phyloP scores from a whole-genome alignment of 2,888 invertebrate species.

The Phasia obesa region DNA sequence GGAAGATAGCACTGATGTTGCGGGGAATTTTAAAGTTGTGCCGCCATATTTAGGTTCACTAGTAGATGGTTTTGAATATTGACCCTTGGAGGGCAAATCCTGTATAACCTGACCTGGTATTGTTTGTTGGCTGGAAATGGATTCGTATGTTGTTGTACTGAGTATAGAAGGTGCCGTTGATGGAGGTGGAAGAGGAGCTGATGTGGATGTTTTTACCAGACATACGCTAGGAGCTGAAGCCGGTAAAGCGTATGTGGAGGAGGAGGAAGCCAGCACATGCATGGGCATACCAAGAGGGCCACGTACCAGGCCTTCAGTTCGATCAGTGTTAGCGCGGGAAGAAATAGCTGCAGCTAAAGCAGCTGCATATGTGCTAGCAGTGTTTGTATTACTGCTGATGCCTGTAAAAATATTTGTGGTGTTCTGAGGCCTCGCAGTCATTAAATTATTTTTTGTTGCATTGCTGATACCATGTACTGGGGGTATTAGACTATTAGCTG shows the following conservation, averaged over 20 bases:
- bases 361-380: conserved; percentile 77
- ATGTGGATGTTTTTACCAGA: conserved; percentile 76
- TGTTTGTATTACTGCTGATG: conserved; percentile 72
- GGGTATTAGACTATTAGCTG: conserved; percentile 70
- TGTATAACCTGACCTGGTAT: conserved; percentile 78
- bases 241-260: conserved; percentile 74
- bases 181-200: conserved; percentile 72
- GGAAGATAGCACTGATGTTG: conserved; percentile 70
- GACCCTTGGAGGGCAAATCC: conserved; percentile 10
- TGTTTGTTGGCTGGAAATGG: conserved; percentile 51
- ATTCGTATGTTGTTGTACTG: conserved; percentile 30
- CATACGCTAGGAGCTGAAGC: conserved; percentile 72
- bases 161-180: conserved; percentile 61
- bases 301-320: conserved; percentile 73
- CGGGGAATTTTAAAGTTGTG: conserved; percentile 68
- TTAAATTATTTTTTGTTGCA: conserved; percentile 44
- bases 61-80: conserved; percentile 61
- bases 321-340: conserved; percentile 60
- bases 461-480: conserved; percentile 56
- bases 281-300: conserved; percentile 78
- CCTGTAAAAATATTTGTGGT: conserved; percentile 74
- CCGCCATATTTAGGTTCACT: conserved; percentile 64
- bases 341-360: conserved; percentile 71
- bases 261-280: conserved; percentile 74
- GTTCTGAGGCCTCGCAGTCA: conserved; percentile 73